Percentiles rank a stretch among this genome's conserved stretches.
Evolutionary conservation across 2,888 invertebrate genomes (phyloP).

Genomic region (Zygogramma bicolorata): DNA sequence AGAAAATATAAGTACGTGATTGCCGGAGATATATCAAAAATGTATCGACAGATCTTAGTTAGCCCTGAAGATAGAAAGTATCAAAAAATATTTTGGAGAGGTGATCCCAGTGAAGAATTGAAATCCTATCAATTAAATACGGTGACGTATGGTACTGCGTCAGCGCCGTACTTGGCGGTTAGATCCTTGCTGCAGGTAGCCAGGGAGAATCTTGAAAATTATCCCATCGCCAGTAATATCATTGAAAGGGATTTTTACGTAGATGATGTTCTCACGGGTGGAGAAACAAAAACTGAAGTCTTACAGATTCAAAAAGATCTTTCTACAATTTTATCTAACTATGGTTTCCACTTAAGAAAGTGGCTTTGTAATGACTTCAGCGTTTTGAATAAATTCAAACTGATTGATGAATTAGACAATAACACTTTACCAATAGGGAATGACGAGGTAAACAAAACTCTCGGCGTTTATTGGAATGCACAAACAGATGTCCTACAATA

Average conservation of each 20-base stretch:
- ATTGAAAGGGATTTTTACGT: slow-evolving; percentile 27
- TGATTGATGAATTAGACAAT: not conserved
- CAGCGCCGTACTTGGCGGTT: slow-evolving; percentile 27
- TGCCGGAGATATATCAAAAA: too few species aligned
- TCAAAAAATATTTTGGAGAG: slow-evolving; percentile 31
- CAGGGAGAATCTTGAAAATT: not conserved
- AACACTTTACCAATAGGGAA: slow-evolving; percentile 12
- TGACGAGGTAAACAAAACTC: slow-evolving; percentile 6
- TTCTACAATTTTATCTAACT: not conserved
- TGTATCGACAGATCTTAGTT: slow-evolving; percentile 2
- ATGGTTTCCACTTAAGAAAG: slow-evolving; percentile 24
- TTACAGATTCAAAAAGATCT: not conserved
- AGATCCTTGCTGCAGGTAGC: slow-evolving; percentile 18
- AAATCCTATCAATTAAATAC: slow-evolving; percentile 24
- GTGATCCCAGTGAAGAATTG: slow-evolving; percentile 20
- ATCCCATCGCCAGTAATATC: slow-evolving; percentile 1
- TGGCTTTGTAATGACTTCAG: slow-evolving; percentile 3
- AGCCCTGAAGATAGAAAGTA: not conserved
- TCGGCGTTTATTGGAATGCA: slow-evolving; percentile 13
- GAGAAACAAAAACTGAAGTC: not conserved
- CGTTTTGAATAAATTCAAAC: not conserved
- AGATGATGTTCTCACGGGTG: slow-evolving; percentile 25
- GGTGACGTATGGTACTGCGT: slow-evolving; percentile 29
- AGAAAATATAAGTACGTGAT: too few species aligned
- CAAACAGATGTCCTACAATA: too few species aligned